Conservation (phyloP, 2,888 invertebrate genomes). For the Pemphredon lugubris region DNA sequence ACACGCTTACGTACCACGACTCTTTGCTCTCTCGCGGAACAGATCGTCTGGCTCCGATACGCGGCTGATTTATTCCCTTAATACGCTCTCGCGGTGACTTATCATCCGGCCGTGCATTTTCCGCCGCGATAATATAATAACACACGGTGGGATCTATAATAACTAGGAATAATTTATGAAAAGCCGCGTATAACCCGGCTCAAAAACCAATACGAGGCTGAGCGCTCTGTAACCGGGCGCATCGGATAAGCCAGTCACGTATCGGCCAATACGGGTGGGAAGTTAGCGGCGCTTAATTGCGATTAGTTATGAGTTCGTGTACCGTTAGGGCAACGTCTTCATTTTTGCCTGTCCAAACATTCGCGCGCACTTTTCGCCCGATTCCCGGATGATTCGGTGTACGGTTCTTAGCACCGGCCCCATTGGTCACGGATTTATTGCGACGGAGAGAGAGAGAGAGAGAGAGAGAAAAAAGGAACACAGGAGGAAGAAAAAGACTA, state of each 20-base stretch:
- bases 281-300: constrained; percentile 27
- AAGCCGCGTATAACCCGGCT: neutral
- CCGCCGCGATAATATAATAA: constrained; percentile 21
- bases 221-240: neutral
- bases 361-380: neutral
- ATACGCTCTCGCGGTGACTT: neutral
- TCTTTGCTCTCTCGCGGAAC: neutral
- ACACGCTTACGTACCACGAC: too few relatives aligned
- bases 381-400: too few relatives aligned
- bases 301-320: constrained; percentile 11
- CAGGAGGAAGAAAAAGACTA: neutral
- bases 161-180: constrained; percentile 27
- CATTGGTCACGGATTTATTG: constrained; percentile 6
- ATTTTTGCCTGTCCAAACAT: constrained; percentile 1
- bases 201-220: neutral
- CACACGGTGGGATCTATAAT: constrained; percentile 4
- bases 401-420: neutral
- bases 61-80: neutral
- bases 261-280: neutral
- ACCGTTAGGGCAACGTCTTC: constrained; percentile 14
- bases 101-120: neutral
- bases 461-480: neutral
- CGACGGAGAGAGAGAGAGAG: neutral
- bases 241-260: constrained; percentile 22
- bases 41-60: neutral